These are phyloP conservation scores for Nerophis lumbriciformis DNA, from an alignment of 2,113 vertebrate genomes.

Conservation along the genomic window DNA sequence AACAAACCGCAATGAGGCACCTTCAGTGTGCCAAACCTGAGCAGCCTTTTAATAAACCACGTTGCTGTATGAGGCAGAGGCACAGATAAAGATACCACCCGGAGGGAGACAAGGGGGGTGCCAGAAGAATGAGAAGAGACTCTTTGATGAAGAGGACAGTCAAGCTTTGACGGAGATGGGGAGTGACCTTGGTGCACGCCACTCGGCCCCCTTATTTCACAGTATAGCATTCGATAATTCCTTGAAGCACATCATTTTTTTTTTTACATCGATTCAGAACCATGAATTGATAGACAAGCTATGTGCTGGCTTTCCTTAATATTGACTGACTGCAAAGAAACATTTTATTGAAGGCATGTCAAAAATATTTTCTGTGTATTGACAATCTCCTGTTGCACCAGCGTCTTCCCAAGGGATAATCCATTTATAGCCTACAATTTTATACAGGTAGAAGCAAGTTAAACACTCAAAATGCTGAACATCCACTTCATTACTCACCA, in stretches of 20 bases:
- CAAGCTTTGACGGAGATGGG: constrained; percentile 26
- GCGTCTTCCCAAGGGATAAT: constrained; percentile 2
- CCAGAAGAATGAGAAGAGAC: constrained; percentile 3
- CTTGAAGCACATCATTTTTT: constrained; percentile 8
- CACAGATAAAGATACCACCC: constrained; percentile 1
- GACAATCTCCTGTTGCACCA: background rate
- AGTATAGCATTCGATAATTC: constrained; percentile 5
- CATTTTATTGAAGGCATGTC: background rate
- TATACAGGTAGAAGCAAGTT: constrained; percentile 10
- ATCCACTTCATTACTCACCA: constrained; percentile 14
- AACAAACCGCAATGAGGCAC: background rate
- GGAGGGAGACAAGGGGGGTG: background rate
- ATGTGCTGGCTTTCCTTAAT: constrained; percentile 2
- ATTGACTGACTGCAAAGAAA: background rate
- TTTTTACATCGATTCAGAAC: background rate
- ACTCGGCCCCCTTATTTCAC: constrained; percentile 1
- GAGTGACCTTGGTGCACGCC: constrained; percentile 8
- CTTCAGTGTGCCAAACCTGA: constrained; percentile 1
- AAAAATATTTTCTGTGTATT: background rate
- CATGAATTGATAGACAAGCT: background rate
- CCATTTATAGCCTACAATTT: constrained; percentile 4
- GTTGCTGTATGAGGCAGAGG: background rate
- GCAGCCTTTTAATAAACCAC: background rate
- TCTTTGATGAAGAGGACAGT: constrained; percentile 29
- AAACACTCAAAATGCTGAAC: constrained; percentile 25